A percentile compares a stretch with the other conserved stretches of the same genome.
Conservation (phyloP, 2,888 invertebrate genomes). For the Pyrrhia umbra region DNA sequence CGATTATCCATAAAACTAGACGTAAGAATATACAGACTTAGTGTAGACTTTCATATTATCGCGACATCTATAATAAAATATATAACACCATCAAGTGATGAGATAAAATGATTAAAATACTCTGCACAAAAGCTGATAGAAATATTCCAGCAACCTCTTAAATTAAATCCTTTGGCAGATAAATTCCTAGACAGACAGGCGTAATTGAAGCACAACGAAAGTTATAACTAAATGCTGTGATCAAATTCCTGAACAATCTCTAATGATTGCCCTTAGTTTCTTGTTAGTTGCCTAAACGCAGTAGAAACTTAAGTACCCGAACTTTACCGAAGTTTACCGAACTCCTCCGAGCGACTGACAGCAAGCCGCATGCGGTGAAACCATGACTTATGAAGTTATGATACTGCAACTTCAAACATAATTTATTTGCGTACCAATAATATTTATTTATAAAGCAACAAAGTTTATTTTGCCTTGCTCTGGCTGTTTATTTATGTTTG, state of each 20-base stretch:
- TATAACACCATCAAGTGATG: not conserved
- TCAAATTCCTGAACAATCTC: slow-evolving; percentile 40
- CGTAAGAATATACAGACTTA: no score
- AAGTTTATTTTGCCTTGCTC: slow-evolving; percentile 30
- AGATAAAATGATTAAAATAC: not conserved
- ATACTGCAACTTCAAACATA: slow-evolving; percentile 57
- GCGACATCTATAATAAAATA: no score
- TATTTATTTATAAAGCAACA: slow-evolving; percentile 10
- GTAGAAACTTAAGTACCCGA: slow-evolving; percentile 52
- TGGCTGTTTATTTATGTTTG: slow-evolving; percentile 25
- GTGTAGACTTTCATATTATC: no score
- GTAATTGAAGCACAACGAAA: slow-evolving; percentile 3
- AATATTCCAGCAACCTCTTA: not conserved
- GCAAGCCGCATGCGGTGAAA: slow-evolving; percentile 59
- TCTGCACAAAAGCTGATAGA: not conserved
- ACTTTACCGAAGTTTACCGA: slow-evolving; percentile 62
- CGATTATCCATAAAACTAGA: no score
- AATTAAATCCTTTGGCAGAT: not conserved
- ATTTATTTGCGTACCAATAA: slow-evolving; percentile 15
- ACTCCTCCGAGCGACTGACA: slow-evolving; percentile 60
- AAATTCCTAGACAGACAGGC: not conserved
- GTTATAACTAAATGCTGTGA: slow-evolving; percentile 10
- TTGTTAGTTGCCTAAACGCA: slow-evolving; percentile 49
- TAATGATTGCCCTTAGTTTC: slow-evolving; percentile 53
- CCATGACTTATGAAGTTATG: slow-evolving; percentile 61